Base-by-base conservation (phyloP, 2,888 invertebrate genomes). In the Nymphalis urticae region DNA sequence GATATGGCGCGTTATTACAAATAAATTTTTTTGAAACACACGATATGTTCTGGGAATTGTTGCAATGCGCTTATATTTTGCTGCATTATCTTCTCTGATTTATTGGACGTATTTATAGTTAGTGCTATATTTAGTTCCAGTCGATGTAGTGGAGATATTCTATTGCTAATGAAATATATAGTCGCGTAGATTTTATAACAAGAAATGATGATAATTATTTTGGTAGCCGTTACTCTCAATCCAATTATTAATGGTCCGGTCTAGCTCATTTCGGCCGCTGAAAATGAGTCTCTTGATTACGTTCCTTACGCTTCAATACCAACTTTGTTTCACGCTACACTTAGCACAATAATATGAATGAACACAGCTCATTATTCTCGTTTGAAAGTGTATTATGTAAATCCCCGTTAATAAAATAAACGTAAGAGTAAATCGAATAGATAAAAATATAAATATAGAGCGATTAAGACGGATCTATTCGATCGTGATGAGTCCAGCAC, bases 1-100 rank as follows among this genome's bases (percentile, higher is more conserved):
- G 83, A 85, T 86, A 86, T 75, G 77, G 76, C 79, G 74, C 77
- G 81, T 83, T 84, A 85, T 82, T 82, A 80, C 81, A 82, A 80
- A 82, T 79, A 77, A 64, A 61, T 69, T 79, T 82, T 82, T 85
- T 82, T 74, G 67, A 77, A 80, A 77, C 76, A 75, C 75, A 78
- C 78, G 74, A 77, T 80, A 79, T 80, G 75, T 80, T 81, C 82
- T 74, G 77, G 75, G 76, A 80, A 81, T 80, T 76, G 78, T 77
- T 80, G 80, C 80, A 80, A 76, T 77, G 77, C 79, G 77, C 78
- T 82, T 77, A 77, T 77, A 76, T 72, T 76, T 80, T 75, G 75
- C 78, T 58, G 74, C 80, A 79, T 82, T 83, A 85, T 83, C 82
- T 81, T 75, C 60, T 27, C 62, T 62, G 67, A 58, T 62, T 67